Conservation (phyloP, 2,797 vertebrate species). For the Falco berigora region DNA sequence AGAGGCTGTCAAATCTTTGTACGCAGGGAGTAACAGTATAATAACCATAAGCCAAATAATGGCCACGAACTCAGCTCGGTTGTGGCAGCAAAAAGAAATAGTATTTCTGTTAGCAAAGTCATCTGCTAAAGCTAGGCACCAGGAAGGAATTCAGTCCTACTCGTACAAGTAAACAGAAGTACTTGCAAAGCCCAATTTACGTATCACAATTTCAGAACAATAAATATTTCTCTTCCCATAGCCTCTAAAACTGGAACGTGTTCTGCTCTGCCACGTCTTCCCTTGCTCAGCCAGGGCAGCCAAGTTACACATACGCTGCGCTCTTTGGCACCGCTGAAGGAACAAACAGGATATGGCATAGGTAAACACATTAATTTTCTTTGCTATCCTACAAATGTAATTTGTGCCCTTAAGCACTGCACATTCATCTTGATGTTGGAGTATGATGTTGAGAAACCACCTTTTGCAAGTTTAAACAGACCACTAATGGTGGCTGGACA, state of each 20-base stretch:
- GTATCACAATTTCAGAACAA: background rate
- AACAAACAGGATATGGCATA: background rate
- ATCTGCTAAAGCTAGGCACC: background rate
- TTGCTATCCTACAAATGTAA: background rate
- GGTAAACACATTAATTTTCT: background rate
- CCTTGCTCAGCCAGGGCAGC: background rate
- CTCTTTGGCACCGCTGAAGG: background rate
- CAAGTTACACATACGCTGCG: background rate
- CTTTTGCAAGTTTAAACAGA: background rate
- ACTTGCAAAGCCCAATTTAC: background rate
- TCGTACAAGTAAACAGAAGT: background rate
- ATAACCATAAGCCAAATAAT: background rate
- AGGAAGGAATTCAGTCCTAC: background rate
- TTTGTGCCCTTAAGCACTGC: background rate
- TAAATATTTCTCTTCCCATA: background rate
- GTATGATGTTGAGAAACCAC: background rate
- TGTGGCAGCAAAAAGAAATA: background rate
- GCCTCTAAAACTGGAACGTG: background rate
- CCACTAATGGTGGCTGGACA: background rate
- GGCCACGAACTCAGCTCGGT: fast-evolving
- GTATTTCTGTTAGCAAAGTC: background rate
- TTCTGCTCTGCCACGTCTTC: background rate
- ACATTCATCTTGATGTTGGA: background rate
- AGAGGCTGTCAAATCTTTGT: background rate
- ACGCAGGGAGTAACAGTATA: background rate